These are phyloP conservation scores for Hyperoodon ampullatus DNA, from an alignment of 2,113 vertebrate species.

Conservation along the genomic window DNA sequence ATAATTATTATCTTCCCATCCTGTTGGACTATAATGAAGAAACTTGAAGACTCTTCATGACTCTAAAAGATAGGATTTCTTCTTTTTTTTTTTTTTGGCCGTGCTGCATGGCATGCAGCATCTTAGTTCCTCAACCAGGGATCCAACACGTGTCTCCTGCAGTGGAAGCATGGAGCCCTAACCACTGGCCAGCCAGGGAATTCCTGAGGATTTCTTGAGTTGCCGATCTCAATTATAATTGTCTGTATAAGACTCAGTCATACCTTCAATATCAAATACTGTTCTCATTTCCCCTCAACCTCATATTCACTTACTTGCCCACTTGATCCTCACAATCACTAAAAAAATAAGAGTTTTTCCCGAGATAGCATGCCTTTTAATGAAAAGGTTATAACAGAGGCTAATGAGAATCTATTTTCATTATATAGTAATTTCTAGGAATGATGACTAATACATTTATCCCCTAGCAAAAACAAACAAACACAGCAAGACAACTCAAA, in stretches of 20 bases:
- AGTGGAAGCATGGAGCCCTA: no score
- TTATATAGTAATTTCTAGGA: background rate
- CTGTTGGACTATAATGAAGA: background rate
- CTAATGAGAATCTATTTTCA: background rate
- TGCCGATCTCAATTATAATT: background rate
- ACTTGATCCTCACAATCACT: background rate
- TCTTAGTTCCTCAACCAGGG: no score
- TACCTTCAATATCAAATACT: background rate
- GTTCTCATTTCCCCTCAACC: background rate
- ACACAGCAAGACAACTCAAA: background rate
- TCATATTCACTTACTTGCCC: background rate
- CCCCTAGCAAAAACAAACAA: background rate
- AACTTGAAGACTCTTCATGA: background rate
- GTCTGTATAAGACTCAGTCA: background rate
- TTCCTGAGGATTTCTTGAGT: background rate
- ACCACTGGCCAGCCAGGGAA: no score
- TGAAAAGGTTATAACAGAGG: background rate
- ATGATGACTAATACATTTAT: background rate
- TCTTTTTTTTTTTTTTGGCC: background rate
- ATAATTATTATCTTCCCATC: background rate
- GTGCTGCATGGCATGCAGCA: no score
- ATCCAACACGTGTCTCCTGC: no score
- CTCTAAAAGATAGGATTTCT: background rate
- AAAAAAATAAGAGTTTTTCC: background rate
- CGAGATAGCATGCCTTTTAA: background rate